Conservation (phyloP, 30 jellyfish, hydroid and myxozoan species). For the Aurelia aurita complex sp. Pacific region DNA sequence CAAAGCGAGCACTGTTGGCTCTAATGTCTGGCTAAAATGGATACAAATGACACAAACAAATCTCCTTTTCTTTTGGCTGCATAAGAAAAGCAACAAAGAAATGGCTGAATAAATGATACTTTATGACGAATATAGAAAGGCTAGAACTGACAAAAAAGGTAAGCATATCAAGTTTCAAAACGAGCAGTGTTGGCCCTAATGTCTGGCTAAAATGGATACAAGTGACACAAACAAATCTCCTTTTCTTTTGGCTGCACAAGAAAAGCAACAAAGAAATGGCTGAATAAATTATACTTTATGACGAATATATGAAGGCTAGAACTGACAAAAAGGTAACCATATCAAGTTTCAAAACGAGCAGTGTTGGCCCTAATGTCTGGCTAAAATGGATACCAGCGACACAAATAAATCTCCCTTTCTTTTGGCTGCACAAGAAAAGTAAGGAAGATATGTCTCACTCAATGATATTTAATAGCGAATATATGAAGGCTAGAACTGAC, state of each 20-base stretch:
- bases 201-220: no score
- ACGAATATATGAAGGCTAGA: background rate
- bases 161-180: no score
- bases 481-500: background rate
- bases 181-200: no score
- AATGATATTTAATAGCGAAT: background rate
- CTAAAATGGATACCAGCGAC: conserved; percentile 4
- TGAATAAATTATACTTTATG: background rate
- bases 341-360: no score
- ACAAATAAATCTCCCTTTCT: conserved; percentile 70
- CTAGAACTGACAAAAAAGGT: no score
- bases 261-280: background rate
- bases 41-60: conserved; percentile 53
- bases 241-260: background rate
- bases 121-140: background rate
- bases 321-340: no score
- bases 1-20: no score
- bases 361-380: no score
- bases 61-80: conserved; percentile 75
- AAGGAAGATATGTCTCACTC: background rate
- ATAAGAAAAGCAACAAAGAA: background rate
- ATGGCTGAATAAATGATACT: background rate
- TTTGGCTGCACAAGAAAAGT: conserved; percentile 43
- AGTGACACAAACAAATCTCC: no score
- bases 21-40: no score